Conservation (phyloP, 1,140 invertebrate species). For the Centruroides sculpturatus region DNA sequence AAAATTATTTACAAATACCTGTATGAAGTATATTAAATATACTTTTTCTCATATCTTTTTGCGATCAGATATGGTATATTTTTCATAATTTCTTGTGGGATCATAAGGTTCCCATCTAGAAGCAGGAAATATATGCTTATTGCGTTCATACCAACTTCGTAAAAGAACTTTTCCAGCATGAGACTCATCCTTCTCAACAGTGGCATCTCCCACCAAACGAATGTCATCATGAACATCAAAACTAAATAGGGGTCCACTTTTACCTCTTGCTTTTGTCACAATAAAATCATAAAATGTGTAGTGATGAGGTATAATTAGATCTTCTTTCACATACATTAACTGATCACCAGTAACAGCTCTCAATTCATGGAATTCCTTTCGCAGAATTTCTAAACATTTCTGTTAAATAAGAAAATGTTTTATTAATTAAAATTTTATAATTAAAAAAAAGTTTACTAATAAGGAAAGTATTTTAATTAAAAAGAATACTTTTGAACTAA, state of each 20-base stretch:
- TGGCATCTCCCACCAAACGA: constrained; percentile 83
- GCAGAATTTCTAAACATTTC: constrained; percentile 70
- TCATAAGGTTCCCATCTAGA: constrained; percentile 99
- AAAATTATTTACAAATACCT: no score
- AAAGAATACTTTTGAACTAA: no score
- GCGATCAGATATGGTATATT: constrained; percentile 73
- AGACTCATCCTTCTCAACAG: constrained; percentile 93
- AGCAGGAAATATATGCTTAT: constrained; percentile 99
- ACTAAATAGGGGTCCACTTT: constrained; percentile 93
- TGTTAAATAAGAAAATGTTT: constrained; percentile 7
- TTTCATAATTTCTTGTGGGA: constrained; percentile 94
- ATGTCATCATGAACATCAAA: constrained; percentile 97
- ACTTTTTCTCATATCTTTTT: constrained; percentile 20
- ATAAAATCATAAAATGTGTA: constrained; percentile 99
- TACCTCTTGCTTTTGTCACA: constrained; percentile 94
- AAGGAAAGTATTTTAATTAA: no score
- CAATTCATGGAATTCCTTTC: constrained; percentile 93
- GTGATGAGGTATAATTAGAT: constrained; percentile 95
- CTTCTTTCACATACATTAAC: constrained; percentile 99
- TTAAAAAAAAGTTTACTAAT: constrained; percentile 4
- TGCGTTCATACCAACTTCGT: constrained; percentile 90
- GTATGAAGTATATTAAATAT: no score
- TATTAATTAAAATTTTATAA: constrained; percentile 4
- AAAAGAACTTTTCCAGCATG: constrained; percentile 94
- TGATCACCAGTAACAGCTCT: constrained; percentile 94